These are phyloP conservation scores for Zygaena filipendulae DNA, from an alignment of 2,888 invertebrate genomes.

Conservation along the genomic window DNA sequence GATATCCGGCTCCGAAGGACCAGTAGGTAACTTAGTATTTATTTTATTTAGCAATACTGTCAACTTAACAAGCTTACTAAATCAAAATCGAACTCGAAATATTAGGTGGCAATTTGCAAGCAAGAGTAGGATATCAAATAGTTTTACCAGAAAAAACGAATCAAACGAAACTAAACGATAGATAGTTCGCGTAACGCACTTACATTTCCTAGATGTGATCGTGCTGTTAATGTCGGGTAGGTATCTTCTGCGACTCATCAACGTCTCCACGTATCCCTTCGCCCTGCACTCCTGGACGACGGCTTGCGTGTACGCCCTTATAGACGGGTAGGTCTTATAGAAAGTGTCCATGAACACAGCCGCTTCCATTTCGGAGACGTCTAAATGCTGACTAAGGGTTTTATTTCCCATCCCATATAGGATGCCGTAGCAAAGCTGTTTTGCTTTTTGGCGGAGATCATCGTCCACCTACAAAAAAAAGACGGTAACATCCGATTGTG, in stretches of 20 bases:
- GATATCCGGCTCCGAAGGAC: too few relatives aligned
- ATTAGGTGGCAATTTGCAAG: too few relatives aligned
- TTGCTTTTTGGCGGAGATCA: constrained; percentile 84
- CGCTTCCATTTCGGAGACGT: constrained; percentile 83
- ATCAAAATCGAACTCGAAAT: too few relatives aligned
- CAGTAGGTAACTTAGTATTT: too few relatives aligned
- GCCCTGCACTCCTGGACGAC: constrained; percentile 72
- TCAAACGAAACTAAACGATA: too few relatives aligned
- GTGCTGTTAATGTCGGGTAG: constrained; percentile 79
- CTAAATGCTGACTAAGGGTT: constrained; percentile 81
- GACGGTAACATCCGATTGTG: too few relatives aligned
- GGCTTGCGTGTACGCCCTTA: constrained; percentile 66
- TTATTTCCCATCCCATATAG: constrained; percentile 96
- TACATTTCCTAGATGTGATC: constrained; percentile 70
- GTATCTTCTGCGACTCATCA: constrained; percentile 81
- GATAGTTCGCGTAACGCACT: too few relatives aligned
- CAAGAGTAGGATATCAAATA: too few relatives aligned
- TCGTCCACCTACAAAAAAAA: constrained; percentile 77
- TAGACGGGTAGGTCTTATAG: constrained; percentile 78
- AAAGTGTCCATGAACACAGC: constrained; percentile 82
- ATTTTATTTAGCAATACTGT: too few relatives aligned
- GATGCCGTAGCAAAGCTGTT: constrained; percentile 95
- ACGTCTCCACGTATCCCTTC: constrained; percentile 85
- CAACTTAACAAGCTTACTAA: too few relatives aligned
- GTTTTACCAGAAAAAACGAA: too few relatives aligned